A percentile compares a stretch with the other conserved stretches of the same genome.
Conservation (phyloP, 2,113 vertebrate species). For the Anhinga rufa region DNA sequence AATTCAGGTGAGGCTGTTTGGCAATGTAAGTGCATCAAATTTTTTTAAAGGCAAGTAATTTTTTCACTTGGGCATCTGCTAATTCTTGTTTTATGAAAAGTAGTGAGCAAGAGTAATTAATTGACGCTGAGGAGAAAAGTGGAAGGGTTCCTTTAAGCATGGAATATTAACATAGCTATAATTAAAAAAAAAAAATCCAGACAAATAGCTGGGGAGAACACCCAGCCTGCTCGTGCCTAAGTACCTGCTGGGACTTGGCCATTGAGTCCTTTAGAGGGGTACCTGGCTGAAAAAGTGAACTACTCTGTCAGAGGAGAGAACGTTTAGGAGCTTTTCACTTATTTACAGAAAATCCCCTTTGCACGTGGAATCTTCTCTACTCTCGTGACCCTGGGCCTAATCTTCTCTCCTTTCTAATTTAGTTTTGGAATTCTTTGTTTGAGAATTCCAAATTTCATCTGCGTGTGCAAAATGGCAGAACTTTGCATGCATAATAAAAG, state of each 20-base stretch:
- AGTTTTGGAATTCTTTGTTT: not conserved
- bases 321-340: not conserved
- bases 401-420: not conserved
- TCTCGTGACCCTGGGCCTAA: not conserved
- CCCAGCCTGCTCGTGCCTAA: accelerated
- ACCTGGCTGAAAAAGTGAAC: not conserved
- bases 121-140: not conserved
- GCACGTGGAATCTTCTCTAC: not conserved
- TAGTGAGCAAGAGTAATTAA: not conserved
- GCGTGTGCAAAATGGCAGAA: not conserved
- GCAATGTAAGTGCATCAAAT: not conserved
- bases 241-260: not conserved
- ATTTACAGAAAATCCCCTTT: not conserved
- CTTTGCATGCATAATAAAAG: conserved; percentile 8
- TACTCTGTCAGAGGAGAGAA: not conserved
- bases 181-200: not conserved
- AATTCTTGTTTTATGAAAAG: not conserved
- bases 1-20: not conserved
- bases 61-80: not conserved
- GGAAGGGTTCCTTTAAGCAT: not conserved
- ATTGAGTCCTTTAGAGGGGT: not conserved
- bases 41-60: not conserved
- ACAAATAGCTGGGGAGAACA: not conserved
- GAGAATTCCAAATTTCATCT: not conserved
- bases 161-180: not conserved